Conservation (phyloP, 2,888 invertebrate genomes). For the Cabera pusaria region DNA sequence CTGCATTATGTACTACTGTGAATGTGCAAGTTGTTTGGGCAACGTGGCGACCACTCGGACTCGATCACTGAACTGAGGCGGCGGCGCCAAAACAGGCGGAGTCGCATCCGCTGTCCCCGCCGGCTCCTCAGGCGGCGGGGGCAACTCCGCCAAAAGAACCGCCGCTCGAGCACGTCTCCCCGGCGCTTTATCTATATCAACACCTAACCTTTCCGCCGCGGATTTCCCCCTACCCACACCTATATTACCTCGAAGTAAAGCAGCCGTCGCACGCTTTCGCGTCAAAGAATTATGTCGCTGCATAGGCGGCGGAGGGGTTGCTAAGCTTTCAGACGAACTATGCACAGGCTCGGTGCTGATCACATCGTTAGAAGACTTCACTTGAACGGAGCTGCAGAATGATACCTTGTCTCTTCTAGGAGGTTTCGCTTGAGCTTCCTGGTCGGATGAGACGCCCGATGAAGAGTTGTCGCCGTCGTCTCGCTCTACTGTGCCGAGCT, state of each 20-base stretch:
- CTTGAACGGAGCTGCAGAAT: slow-evolving; percentile 77
- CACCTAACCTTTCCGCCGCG: slow-evolving; percentile 74
- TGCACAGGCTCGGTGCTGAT: slow-evolving; percentile 81
- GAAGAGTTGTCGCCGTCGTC: slow-evolving; percentile 95
- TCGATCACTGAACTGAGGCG: slow-evolving; percentile 95
- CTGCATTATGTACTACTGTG: slow-evolving; percentile 53
- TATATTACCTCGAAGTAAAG: slow-evolving; percentile 73
- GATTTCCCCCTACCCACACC: slow-evolving; percentile 50
- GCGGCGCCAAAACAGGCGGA: slow-evolving; percentile 89
- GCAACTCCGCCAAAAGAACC: slow-evolving; percentile 90
- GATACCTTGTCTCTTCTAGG: slow-evolving; percentile 73
- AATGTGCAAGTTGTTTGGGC: slow-evolving; percentile 86
- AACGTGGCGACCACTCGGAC: slow-evolving; percentile 93
- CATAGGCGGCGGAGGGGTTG: slow-evolving; percentile 67
- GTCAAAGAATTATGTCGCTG: slow-evolving; percentile 86
- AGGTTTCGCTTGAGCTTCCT: slow-evolving; percentile 79
- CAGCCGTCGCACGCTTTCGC: slow-evolving; percentile 84
- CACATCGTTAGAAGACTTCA: slow-evolving; percentile 78
- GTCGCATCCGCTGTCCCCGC: slow-evolving; percentile 53
- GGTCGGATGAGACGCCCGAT: slow-evolving; percentile 94
- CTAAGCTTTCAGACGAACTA: slow-evolving; percentile 72
- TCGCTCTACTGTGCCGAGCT: slow-evolving; percentile 82
- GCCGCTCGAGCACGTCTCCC: slow-evolving; percentile 85
- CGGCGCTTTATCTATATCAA: slow-evolving; percentile 63
- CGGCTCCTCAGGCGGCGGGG: slow-evolving; percentile 90